phyloP scores from a whole-genome alignment of 1,140 invertebrate species.

The Macrobrachium nipponense region DNA sequence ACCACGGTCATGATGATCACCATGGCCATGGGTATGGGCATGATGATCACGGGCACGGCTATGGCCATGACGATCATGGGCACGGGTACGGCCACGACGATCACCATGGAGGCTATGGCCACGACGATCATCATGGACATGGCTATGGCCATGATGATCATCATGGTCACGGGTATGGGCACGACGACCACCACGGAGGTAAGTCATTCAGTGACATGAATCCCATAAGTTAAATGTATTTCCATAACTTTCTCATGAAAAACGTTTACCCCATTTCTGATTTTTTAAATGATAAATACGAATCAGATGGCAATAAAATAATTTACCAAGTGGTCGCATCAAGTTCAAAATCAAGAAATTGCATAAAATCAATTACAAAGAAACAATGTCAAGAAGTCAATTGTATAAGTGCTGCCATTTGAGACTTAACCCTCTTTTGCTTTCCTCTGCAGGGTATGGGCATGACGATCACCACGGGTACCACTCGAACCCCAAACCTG shows the following conservation, averaged over 20 bases:
- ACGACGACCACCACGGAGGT: conserved; percentile 19
- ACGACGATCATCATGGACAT: background rate
- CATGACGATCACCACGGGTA: background rate
- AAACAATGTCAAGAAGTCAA: too few species aligned
- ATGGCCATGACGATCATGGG: conserved; percentile 19
- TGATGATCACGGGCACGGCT: conserved; percentile 15
- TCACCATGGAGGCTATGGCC: conserved; percentile 13
- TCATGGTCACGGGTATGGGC: conserved; percentile 18
- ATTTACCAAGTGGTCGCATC: too few species aligned
- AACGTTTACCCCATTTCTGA: too few species aligned
- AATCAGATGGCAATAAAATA: too few species aligned
- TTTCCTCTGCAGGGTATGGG: background rate
- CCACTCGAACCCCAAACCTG: background rate
- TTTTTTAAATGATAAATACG: too few species aligned
- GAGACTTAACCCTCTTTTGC: too few species aligned
- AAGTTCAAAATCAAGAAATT: too few species aligned
- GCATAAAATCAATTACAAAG: too few species aligned
- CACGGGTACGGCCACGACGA: conserved; percentile 12
- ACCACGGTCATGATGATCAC: conserved; percentile 9
- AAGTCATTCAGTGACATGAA: background rate
- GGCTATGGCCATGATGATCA: background rate
- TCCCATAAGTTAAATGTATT: too few species aligned
- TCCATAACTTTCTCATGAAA: too few species aligned
- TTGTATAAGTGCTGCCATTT: too few species aligned
- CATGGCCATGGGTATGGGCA: conserved; percentile 6